These are phyloP conservation scores for Cactoblastis cactorum DNA, from an alignment of 2,888 invertebrate species.

Conservation along the genomic window DNA sequence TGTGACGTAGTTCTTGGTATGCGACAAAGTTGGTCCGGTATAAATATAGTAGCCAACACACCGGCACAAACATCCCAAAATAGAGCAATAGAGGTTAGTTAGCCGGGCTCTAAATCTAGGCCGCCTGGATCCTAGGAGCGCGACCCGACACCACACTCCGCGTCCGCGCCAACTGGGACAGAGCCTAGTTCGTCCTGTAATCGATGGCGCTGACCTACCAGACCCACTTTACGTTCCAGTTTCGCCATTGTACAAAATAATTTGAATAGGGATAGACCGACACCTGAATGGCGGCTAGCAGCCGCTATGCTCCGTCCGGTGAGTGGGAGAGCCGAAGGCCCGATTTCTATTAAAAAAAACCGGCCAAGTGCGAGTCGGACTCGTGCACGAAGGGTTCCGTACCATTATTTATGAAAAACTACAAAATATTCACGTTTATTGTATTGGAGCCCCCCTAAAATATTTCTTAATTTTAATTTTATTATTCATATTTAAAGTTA, in stretches of 20 bases:
- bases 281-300: too few species aligned
- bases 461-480: too few species aligned
- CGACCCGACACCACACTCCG: conserved; percentile 35
- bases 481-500: too few species aligned
- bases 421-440: too few species aligned
- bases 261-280: neutral
- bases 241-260: conserved; percentile 2
- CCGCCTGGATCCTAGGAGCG: conserved; percentile 49
- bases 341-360: too few species aligned
- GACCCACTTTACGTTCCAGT: conserved; percentile 33
- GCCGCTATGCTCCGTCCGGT: too few species aligned
- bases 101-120: conserved; percentile 49
- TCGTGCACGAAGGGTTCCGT: too few species aligned
- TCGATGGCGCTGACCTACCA: conserved; percentile 41
- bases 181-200: conserved; percentile 55
- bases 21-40: conserved; percentile 15
- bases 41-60: conserved; percentile 33
- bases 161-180: conserved; percentile 60
- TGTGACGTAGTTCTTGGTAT: neutral
- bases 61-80: conserved; percentile 42
- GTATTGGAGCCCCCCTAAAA: too few species aligned
- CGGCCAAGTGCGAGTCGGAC: too few species aligned
- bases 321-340: too few species aligned
- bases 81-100: conserved; percentile 53
- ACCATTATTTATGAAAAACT: too few species aligned